Percentiles rank a stretch among this genome's conserved stretches.
Evolutionary conservation across 2,888 invertebrate species (phyloP).

Genomic region (Dasypolia templi): DNA sequence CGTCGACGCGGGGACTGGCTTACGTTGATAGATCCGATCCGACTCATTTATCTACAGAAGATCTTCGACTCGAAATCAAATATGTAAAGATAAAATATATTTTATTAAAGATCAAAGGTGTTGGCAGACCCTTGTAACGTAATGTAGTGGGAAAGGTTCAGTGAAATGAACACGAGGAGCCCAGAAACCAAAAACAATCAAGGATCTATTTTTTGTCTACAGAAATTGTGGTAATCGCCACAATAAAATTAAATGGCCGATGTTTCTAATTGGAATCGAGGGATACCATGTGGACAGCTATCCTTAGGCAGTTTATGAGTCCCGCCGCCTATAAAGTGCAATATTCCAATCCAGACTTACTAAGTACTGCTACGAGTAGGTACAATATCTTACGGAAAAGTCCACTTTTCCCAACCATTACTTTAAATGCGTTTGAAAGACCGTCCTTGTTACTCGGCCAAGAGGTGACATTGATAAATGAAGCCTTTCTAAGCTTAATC

Average conservation of each 20-base stretch:
- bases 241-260: neutral
- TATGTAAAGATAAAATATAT: neutral
- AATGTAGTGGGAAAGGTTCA: neutral
- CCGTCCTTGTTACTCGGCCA: slow-evolving; percentile 45
- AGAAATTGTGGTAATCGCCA: neutral
- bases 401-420: slow-evolving; percentile 14
- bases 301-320: neutral
- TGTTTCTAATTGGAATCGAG: slow-evolving; percentile 5
- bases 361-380: too few species aligned
- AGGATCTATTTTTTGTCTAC: neutral
- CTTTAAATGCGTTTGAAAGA: slow-evolving; percentile 30
- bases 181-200: neutral
- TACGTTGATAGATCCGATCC: slow-evolving; percentile 11
- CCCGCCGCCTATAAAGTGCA: neutral
- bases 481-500: slow-evolving; percentile 50
- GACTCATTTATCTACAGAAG: slow-evolving; percentile 3
- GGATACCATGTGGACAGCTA: neutral
- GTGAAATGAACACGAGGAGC: neutral
- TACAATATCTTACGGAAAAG: slow-evolving; percentile 11
- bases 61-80: neutral
- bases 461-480: slow-evolving; percentile 55
- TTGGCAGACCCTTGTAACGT: too few species aligned
- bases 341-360: slow-evolving; percentile 1
- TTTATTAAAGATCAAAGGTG: slow-evolving; percentile 6
- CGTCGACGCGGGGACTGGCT: neutral